Evolutionary conservation across 1,140 invertebrate species (phyloP).

Genomic region (Scaptodrosophila lebanonensis): DNA sequence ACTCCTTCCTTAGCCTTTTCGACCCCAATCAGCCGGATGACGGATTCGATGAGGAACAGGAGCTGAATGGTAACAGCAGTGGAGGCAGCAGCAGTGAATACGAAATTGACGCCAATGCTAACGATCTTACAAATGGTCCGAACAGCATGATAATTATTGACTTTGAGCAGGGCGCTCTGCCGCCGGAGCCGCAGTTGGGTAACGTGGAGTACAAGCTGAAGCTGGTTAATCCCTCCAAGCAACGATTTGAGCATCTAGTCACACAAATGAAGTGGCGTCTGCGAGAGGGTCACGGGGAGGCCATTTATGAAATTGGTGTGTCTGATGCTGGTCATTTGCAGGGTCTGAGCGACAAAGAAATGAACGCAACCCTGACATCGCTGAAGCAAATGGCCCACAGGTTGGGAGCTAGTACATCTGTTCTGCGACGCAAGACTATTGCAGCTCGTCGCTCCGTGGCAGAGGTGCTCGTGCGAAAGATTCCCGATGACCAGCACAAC

Average conservation of each 20-base stretch:
- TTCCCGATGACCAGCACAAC: constrained; percentile 93
- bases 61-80: constrained; percentile 62
- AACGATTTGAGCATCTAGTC: constrained; percentile 91
- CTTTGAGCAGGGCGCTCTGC: constrained; percentile 81
- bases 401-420: constrained; percentile 87
- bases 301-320: constrained; percentile 97
- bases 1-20: constrained; percentile 85
- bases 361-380: constrained; percentile 89
- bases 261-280: constrained; percentile 95
- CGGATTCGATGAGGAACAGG: constrained; percentile 64
- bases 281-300: constrained; percentile 92
- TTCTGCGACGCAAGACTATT: constrained; percentile 78
- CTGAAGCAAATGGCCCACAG: constrained; percentile 90
- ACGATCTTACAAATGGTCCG: constrained; percentile 59
- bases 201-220: constrained; percentile 97
- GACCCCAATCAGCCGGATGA: constrained; percentile 80
- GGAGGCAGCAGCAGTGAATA: constrained; percentile 58
- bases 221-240: constrained; percentile 88
- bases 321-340: constrained; percentile 93
- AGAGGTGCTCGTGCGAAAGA: constrained; percentile 94
- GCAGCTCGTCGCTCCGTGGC: constrained; percentile 81
- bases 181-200: constrained; percentile 92
- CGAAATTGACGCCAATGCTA: constrained; percentile 56
- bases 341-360: constrained; percentile 87
- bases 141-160: constrained; percentile 76